Conservation (phyloP, 2,113 vertebrate genomes). For the Psephotus haematonotus region DNA sequence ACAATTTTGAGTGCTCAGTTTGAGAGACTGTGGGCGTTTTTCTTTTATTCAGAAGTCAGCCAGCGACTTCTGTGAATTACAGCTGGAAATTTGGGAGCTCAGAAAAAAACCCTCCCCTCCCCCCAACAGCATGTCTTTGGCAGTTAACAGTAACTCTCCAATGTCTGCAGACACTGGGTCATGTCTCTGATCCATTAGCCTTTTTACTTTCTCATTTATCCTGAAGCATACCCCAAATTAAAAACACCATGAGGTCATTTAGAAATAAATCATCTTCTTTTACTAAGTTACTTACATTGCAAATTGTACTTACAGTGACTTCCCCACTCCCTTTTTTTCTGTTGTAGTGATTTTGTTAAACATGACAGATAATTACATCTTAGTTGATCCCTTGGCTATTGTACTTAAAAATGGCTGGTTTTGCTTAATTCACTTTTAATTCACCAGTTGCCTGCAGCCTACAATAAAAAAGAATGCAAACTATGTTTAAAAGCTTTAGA, state of each 20-base stretch:
- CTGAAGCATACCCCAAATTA: neutral
- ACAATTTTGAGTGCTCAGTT: neutral
- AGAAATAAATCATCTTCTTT: neutral
- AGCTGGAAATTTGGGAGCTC: neutral
- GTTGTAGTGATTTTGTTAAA: neutral
- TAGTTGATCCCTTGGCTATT: conserved; percentile 7
- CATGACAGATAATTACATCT: neutral
- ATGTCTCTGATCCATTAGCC: neutral
- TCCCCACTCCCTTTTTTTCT: neutral
- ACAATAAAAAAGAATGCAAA: conserved; percentile 27
- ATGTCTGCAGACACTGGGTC: neutral
- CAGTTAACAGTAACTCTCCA: neutral
- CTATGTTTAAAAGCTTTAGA: conserved; percentile 52
- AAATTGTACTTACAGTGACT: neutral
- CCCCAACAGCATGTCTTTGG: neutral
- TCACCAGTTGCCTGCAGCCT: neutral
- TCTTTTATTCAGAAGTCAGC: neutral
- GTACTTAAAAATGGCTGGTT: conserved; percentile 17
- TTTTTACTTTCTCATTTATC: neutral
- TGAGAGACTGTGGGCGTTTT: neutral
- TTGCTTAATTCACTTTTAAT: conserved; percentile 32
- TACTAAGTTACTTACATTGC: neutral
- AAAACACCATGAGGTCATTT: neutral
- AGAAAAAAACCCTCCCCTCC: neutral
- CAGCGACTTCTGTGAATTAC: neutral